phyloP scores from a whole-genome alignment of 2,113 vertebrate genomes.

The Notothenia rossii region DNA sequence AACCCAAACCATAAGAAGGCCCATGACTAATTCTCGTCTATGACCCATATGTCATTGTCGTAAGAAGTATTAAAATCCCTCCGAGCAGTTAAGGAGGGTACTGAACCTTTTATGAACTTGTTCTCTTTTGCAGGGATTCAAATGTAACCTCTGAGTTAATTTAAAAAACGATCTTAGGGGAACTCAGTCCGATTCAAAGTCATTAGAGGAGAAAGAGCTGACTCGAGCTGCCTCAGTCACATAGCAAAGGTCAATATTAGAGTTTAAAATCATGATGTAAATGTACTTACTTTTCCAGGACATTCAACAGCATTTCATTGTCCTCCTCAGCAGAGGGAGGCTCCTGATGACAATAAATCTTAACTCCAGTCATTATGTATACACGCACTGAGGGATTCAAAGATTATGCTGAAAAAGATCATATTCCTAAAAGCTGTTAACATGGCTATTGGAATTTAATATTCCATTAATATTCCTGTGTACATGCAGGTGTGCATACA shows the following conservation, averaged over 20 bases:
- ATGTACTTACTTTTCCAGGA: neutral
- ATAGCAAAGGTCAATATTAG: neutral
- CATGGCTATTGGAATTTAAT: no score
- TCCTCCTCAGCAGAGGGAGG: neutral
- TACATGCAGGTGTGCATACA: no score
- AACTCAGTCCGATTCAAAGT: slow-evolving; percentile 11
- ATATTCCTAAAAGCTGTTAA: no score
- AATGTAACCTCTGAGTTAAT: neutral
- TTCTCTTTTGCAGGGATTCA: slow-evolving; percentile 24
- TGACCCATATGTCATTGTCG: slow-evolving; percentile 42
- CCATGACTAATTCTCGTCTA: neutral
- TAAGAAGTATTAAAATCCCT: slow-evolving; percentile 14
- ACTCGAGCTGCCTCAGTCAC: slow-evolving; percentile 13
- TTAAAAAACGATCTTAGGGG: slow-evolving; percentile 41
- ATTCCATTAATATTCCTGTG: no score
- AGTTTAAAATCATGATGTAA: neutral
- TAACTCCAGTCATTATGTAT: neutral
- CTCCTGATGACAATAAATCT: neutral
- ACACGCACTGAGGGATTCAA: no score
- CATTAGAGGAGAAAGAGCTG: slow-evolving; percentile 11
- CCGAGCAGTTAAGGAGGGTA: slow-evolving; percentile 14
- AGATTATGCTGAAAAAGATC: no score
- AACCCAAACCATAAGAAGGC: slow-evolving; percentile 37
- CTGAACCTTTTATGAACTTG: slow-evolving; percentile 19
- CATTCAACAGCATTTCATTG: neutral